phyloP scores from a whole-genome alignment of 2,113 vertebrate genomes.

The Picathartes gymnocephalus region DNA sequence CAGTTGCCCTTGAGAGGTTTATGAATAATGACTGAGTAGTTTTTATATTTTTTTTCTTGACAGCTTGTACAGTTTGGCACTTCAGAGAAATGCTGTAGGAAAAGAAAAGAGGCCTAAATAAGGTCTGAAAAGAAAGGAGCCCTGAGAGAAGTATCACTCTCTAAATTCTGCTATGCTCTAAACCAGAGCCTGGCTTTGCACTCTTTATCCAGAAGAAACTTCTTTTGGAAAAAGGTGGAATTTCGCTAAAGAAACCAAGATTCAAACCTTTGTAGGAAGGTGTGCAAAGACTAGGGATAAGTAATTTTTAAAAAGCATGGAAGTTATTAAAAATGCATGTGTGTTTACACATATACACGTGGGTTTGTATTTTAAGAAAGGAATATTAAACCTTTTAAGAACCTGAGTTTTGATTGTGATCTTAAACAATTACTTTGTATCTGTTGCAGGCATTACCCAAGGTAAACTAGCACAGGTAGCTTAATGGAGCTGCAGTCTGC shows the following conservation, averaged over 20 bases:
- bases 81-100: slow-evolving; percentile 4
- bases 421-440: background rate
- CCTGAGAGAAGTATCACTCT: slow-evolving; percentile 22
- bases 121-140: slow-evolving; percentile 45
- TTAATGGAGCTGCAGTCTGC: background rate
- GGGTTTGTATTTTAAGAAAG: background rate
- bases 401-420: background rate
- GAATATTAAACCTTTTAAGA: background rate
- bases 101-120: slow-evolving; percentile 63
- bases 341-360: background rate
- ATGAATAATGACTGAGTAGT: background rate
- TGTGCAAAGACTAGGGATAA: background rate
- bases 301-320: background rate
- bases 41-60: slow-evolving; percentile 1
- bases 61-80: slow-evolving; percentile 45
- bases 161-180: slow-evolving; percentile 11
- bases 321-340: background rate
- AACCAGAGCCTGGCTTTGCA: background rate
- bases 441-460: background rate
- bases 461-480: background rate
- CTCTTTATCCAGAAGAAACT: background rate
- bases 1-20: background rate
- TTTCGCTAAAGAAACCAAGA: background rate
- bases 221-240: background rate
- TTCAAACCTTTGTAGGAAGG: background rate